These are phyloP conservation scores for Ascaphus truei DNA, from an alignment of 2,113 vertebrate genomes.

Conservation along the genomic window DNA sequence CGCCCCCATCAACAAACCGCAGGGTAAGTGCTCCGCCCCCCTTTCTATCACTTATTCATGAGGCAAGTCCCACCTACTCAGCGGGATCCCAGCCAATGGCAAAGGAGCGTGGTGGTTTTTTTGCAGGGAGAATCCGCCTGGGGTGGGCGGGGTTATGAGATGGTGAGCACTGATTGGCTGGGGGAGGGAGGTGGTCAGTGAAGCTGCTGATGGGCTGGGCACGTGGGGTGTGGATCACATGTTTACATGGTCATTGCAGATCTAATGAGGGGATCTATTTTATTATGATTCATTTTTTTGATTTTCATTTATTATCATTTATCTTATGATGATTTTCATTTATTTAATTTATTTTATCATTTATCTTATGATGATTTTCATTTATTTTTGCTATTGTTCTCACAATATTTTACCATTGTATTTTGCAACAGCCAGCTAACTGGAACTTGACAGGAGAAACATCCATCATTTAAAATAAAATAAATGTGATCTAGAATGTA, in stretches of 20 bases:
- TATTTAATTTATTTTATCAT: no score
- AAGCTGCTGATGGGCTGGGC: not conserved
- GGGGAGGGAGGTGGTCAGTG: not conserved
- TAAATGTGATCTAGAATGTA: no score
- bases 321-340: no score
- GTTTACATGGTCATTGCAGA: not conserved
- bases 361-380: no score
- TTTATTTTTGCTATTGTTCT: no score
- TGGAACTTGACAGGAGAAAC: no score
- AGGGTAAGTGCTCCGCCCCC: conserved; percentile 8
- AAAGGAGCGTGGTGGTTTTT: not conserved
- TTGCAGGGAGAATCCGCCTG: not conserved
- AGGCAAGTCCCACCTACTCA: not conserved
- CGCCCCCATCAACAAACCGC: conserved; percentile 32
- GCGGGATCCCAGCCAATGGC: not conserved
- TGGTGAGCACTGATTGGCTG: not conserved
- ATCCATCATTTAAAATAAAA: no score
- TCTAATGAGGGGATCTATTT: not conserved
- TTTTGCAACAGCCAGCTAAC: no score
- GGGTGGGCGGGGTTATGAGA: not conserved
- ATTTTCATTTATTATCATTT: no score
- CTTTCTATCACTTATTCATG: not conserved
- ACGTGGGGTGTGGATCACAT: not conserved
- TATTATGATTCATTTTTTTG: no score
- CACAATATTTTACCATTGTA: no score